Conservation (phyloP, 2,888 invertebrate genomes). For the Nowickia ferox region DNA sequence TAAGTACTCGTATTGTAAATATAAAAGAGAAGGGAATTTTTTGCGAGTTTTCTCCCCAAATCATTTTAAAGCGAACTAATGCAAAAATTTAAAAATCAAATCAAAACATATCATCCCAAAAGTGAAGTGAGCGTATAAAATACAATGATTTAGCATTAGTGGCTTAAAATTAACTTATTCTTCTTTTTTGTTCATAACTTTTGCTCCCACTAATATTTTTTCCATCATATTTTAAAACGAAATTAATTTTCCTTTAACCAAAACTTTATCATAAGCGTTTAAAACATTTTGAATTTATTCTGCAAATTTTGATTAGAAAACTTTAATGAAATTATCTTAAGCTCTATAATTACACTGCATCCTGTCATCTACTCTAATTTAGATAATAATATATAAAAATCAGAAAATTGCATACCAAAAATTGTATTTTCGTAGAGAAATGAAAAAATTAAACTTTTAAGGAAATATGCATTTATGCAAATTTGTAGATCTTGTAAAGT, state of each 20-base stretch:
- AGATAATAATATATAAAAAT: conserved; percentile 1
- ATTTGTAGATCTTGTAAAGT: conserved; percentile 15
- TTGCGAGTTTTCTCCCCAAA: no score
- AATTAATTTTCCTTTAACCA: background rate
- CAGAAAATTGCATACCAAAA: conserved; percentile 13
- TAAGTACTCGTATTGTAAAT: no score
- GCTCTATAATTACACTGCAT: background rate
- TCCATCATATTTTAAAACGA: background rate
- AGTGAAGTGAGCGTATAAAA: no score
- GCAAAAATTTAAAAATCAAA: no score
- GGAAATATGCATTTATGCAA: background rate
- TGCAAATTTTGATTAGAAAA: background rate
- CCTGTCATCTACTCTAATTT: background rate
- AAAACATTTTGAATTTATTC: background rate
- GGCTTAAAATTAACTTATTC: no score
- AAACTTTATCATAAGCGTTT: background rate
- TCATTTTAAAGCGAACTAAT: no score
- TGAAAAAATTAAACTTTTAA: conserved; percentile 4
- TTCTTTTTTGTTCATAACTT: no score
- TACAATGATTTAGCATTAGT: no score
- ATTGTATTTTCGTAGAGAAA: background rate
- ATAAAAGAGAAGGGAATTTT: no score
- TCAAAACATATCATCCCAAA: no score
- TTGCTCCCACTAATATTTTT: no score
- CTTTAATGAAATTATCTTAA: background rate